Conservation (phyloP, 2,888 invertebrate species). For the Serripes groenlandicus region DNA sequence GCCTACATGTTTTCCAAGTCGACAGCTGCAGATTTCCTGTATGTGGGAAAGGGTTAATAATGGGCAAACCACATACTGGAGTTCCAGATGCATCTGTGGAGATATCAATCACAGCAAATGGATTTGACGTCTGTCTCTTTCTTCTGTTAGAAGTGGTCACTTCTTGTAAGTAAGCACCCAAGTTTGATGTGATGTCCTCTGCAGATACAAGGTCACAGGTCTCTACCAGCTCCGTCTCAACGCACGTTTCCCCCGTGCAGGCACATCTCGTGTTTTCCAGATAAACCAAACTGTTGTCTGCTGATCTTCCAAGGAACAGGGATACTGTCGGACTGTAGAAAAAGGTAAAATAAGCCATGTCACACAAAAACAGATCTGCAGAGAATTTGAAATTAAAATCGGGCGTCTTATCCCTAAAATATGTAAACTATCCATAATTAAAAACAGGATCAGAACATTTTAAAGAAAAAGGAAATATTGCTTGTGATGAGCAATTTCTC, state of each 20-base stretch:
- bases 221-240: conserved; percentile 24
- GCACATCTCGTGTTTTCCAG: conserved; percentile 18
- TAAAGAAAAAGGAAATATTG: neutral
- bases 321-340: conserved; percentile 29
- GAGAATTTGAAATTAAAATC: neutral
- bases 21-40: neutral
- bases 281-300: neutral
- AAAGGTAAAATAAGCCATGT: too few relatives aligned
- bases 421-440: too few relatives aligned
- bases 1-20: neutral
- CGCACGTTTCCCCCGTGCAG: conserved; percentile 27
- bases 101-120: conserved; percentile 21
- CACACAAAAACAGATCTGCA: too few relatives aligned
- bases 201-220: conserved; percentile 46
- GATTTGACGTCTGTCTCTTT: conserved; percentile 25
- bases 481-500: neutral
- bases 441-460: neutral
- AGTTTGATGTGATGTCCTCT: conserved; percentile 24
- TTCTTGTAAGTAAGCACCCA: conserved; percentile 24
- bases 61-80: conserved; percentile 3
- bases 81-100: neutral
- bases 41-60: neutral
- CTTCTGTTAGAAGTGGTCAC: neutral
- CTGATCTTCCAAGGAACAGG: conserved; percentile 34
- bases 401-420: too few relatives aligned